These are phyloP conservation scores for Rotaria sp. DNA, from an alignment of 2,888 invertebrate species.

Conservation along the genomic window DNA sequence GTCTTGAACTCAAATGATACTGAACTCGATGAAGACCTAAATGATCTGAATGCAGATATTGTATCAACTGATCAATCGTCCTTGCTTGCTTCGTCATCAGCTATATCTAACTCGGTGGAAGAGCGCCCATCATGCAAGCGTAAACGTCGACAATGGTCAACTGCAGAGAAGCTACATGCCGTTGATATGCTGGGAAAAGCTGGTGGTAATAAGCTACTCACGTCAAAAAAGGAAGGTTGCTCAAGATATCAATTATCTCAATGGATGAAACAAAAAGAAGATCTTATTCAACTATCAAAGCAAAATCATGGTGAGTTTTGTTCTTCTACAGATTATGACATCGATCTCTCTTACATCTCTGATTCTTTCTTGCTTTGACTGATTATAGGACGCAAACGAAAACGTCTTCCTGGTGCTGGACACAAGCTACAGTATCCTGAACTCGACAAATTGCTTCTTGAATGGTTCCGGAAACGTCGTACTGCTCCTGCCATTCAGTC, in stretches of 20 bases:
- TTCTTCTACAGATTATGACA: not conserved
- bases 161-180: not conserved
- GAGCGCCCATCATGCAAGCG: not conserved
- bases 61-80: not conserved
- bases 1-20: not conserved
- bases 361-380: not conserved
- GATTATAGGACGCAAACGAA: conserved; percentile 21
- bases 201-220: not conserved
- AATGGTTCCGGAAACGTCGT: not conserved
- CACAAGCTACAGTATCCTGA: not conserved
- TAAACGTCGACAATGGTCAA: not conserved
- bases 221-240: not conserved
- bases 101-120: not conserved
- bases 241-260: conserved; percentile 2
- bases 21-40: not conserved
- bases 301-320: conserved; percentile 3
- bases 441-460: conserved; percentile 1
- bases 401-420: conserved; percentile 10
- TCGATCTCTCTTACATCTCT: not conserved
- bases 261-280: not conserved
- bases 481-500: not conserved
- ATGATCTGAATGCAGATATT: not conserved
- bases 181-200: not conserved
- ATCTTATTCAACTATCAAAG: conserved; percentile 1
- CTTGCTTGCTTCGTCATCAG: not conserved